A percentile compares a stretch with the other conserved stretches of the same genome.
Evolutionary conservation across 2,797 vertebrate species (phyloP).

Genomic region (Podarcis lilfordi): DNA sequence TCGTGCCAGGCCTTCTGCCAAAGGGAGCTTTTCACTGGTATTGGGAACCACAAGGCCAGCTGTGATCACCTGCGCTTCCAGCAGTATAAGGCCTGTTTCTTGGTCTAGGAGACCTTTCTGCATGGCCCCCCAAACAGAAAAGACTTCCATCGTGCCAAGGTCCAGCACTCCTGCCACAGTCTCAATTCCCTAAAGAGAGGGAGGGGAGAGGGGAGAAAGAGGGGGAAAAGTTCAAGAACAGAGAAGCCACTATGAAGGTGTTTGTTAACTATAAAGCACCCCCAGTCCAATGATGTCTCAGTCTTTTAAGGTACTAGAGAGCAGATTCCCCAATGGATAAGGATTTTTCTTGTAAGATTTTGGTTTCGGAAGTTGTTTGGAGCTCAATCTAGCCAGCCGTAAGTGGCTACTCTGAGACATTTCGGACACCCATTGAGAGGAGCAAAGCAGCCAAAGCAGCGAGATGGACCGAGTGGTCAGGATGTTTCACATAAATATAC

Average conservation of each 20-base stretch:
- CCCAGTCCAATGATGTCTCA: slow-evolving; percentile 41
- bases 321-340: slow-evolving; percentile 25
- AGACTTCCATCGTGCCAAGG: slow-evolving; percentile 93
- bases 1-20: slow-evolving; percentile 82
- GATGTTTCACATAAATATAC: slow-evolving; percentile 31
- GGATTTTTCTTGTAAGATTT: neutral
- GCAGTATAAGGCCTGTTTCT: slow-evolving; percentile 87
- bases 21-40: slow-evolving; percentile 79
- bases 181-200: slow-evolving; percentile 79
- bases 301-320: slow-evolving; percentile 18
- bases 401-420: slow-evolving; percentile 55
- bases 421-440: slow-evolving; percentile 46
- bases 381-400: slow-evolving; percentile 49
- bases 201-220: slow-evolving; percentile 3
- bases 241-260: slow-evolving; percentile 12
- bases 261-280: neutral
- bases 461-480: slow-evolving; percentile 41
- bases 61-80: slow-evolving; percentile 90
- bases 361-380: neutral
- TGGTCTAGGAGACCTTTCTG: slow-evolving; percentile 94
- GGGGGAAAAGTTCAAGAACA: slow-evolving; percentile 45
- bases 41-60: slow-evolving; percentile 87
- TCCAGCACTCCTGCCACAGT: slow-evolving; percentile 94
- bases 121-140: slow-evolving; percentile 91
- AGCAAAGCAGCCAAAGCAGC: slow-evolving; percentile 64